These are phyloP conservation scores for Drosophila setifemur DNA, from an alignment of 1,140 invertebrate species.

Conservation along the genomic window DNA sequence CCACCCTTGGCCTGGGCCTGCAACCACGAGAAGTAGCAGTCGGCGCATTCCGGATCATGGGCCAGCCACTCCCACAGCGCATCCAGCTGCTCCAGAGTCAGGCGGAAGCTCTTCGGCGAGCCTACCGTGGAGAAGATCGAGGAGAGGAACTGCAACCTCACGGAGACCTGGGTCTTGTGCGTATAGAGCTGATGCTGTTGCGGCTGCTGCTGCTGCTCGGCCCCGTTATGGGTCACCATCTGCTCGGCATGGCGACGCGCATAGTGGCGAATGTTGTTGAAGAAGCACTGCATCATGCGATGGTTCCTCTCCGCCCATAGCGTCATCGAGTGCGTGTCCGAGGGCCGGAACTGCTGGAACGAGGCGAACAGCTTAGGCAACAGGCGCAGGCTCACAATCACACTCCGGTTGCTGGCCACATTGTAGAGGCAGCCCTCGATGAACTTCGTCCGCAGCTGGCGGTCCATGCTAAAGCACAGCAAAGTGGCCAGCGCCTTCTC, in stretches of 20 bases:
- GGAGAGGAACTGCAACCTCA: conserved; percentile 94
- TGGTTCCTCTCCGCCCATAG: conserved; percentile 95
- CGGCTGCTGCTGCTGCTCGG: conserved; percentile 59
- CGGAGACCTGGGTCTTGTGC: conserved; percentile 95
- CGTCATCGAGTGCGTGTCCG: conserved; percentile 91
- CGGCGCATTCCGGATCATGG: conserved; percentile 90
- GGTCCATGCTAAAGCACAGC: conserved; percentile 94
- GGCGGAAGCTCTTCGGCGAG: conserved; percentile 92
- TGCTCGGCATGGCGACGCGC: conserved; percentile 62
- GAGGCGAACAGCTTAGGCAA: conserved; percentile 95
- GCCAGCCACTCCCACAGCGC: conserved; percentile 95
- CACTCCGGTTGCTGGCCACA: conserved; percentile 92
- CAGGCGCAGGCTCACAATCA: conserved; percentile 93
- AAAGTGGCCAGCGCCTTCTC: conserved; percentile 95
- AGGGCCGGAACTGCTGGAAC: conserved; percentile 93
- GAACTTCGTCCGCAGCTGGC: conserved; percentile 94
- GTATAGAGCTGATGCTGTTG: conserved; percentile 86
- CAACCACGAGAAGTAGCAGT: conserved; percentile 96
- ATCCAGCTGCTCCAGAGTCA: conserved; percentile 95
- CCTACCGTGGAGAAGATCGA: conserved; percentile 95
- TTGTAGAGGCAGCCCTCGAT: conserved; percentile 97
- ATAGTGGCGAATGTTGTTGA: conserved; percentile 91
- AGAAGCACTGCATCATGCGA: conserved; percentile 96
- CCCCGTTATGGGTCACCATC: conserved; percentile 57
- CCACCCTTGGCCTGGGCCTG: conserved; percentile 93